Evolutionary conservation across 2,113 vertebrate species (phyloP), one percentile per base, ranked within the genome.

Genomic region (Todiramphus saurophagus): DNA sequence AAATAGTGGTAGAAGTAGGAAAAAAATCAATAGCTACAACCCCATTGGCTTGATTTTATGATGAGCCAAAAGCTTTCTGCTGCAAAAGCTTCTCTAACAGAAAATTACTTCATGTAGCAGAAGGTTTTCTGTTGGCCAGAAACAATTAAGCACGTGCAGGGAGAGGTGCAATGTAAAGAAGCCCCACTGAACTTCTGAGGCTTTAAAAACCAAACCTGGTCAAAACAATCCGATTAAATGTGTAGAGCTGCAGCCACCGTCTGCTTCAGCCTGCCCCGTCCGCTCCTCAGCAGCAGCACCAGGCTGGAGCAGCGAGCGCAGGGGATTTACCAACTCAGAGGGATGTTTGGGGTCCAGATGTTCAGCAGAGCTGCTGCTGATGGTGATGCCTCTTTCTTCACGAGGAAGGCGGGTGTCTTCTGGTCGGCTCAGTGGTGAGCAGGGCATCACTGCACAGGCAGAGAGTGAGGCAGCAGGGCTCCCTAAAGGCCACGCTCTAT

Each of bases 1-100:
- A 3, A 76, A 59, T 25, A 58, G 77, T 8, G 77, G 37, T 10
- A 12, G 80, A 46, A 87, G 24, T 3, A 53, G 27, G 55, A 39
- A 37, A 73, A 75, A 78, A 82, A 95, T 89, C 94, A 30, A 94
- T 87, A 53, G 15, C 30, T 59, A 46, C 88, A 87, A 48, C 56
- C 69, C 94, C 84, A 9, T 44, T 5, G 87, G 66, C 44, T 85
- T 41, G 7, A 63, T 87, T 39, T 24, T 56, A 44, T 9, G 16
- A 21, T 4, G 80, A 87, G 86, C 76, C n/a, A 3, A 0, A 37
- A 0, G 37, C 10, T 59, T 27, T 27, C 72, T 4, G 28, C 88
- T 43, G 73, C 23, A 41, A 84, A 79, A 48, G 20, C 66, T 70
- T 28, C 46, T 69, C 78, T 33, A 44, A 28, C 21, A 11, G 62